A percentile compares a stretch with the other conserved stretches of the same genome.
Evolutionary conservation across 2,797 vertebrate species (phyloP).

Genomic region (Sebastes dallii): DNA sequence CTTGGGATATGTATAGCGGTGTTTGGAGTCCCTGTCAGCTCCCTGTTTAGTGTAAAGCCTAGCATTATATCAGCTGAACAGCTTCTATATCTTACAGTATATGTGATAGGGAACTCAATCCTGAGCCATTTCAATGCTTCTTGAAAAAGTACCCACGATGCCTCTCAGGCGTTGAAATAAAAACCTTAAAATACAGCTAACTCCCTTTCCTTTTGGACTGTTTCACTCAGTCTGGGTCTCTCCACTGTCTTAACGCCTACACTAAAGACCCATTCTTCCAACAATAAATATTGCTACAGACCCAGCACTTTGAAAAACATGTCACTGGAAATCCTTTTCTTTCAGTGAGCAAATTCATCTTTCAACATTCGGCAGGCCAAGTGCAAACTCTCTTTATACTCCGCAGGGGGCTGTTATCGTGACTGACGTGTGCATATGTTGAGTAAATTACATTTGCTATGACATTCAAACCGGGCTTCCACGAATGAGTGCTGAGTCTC

Average conservation of each 20-base stretch:
- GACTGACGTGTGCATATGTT: slow-evolving; percentile 82
- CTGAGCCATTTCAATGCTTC: slow-evolving; percentile 54
- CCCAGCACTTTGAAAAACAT: slow-evolving; percentile 59
- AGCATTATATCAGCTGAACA: slow-evolving; percentile 46
- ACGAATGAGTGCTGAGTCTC: slow-evolving; percentile 63
- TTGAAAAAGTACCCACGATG: slow-evolving; percentile 56
- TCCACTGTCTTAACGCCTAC: slow-evolving; percentile 46
- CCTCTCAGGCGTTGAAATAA: slow-evolving; percentile 58
- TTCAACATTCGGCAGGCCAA: slow-evolving; percentile 49
- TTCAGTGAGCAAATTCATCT: slow-evolving; percentile 64
- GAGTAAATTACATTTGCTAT: slow-evolving; percentile 76
- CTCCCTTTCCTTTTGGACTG: slow-evolving; percentile 50
- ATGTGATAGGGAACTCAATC: slow-evolving; percentile 66
- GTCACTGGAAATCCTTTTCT: slow-evolving; percentile 71
- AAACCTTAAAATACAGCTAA: slow-evolving; percentile 53
- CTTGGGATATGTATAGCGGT: slow-evolving; percentile 58
- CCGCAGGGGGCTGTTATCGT: slow-evolving; percentile 68
- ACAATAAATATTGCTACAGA: slow-evolving; percentile 78
- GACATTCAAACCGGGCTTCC: slow-evolving; percentile 79
- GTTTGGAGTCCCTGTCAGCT: slow-evolving; percentile 51
- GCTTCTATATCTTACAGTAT: slow-evolving; percentile 44
- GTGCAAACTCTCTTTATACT: slow-evolving; percentile 55
- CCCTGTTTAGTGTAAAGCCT: slow-evolving; percentile 55
- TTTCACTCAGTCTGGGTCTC: slow-evolving; percentile 51
- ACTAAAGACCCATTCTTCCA: slow-evolving; percentile 72